These are phyloP conservation scores for Heliconius aoede DNA, from an alignment of 2,888 invertebrate genomes.

Conservation along the genomic window DNA sequence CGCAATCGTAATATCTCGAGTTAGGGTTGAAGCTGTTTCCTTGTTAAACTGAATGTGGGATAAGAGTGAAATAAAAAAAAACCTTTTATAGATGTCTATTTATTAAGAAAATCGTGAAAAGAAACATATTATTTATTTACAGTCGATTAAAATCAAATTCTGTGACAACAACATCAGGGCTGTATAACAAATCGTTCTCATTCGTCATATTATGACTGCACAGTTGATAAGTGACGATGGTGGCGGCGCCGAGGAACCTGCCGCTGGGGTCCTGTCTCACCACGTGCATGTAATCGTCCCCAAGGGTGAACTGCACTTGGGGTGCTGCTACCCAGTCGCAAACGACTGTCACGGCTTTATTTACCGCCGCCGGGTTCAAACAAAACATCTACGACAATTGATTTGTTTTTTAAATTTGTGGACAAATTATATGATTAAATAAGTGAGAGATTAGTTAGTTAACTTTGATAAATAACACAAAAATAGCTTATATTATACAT, in stretches of 20 bases:
- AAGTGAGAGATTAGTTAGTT: neutral
- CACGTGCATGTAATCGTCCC: conserved; percentile 72
- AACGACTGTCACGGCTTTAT: conserved; percentile 64
- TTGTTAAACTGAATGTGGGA: neutral
- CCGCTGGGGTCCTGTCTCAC: conserved; percentile 68
- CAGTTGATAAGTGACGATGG: conserved; percentile 69
- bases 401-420: neutral
- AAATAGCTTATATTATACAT: neutral
- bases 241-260: conserved; percentile 65
- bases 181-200: conserved; percentile 19
- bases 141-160: conserved; percentile 14
- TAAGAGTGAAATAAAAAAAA: neutral
- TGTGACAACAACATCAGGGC: neutral
- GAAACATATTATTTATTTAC: neutral
- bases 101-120: neutral
- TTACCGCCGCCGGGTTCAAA: conserved; percentile 65
- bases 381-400: conserved; percentile 66
- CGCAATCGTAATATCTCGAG: neutral
- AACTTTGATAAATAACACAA: neutral
- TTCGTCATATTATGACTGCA: conserved; percentile 63
- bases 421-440: neutral
- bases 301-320: conserved; percentile 68
- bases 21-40: neutral
- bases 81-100: neutral
- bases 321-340: conserved; percentile 77